These are phyloP conservation scores for Ifrita kowaldi DNA, from an alignment of 2,113 vertebrate genomes.

Conservation along the genomic window DNA sequence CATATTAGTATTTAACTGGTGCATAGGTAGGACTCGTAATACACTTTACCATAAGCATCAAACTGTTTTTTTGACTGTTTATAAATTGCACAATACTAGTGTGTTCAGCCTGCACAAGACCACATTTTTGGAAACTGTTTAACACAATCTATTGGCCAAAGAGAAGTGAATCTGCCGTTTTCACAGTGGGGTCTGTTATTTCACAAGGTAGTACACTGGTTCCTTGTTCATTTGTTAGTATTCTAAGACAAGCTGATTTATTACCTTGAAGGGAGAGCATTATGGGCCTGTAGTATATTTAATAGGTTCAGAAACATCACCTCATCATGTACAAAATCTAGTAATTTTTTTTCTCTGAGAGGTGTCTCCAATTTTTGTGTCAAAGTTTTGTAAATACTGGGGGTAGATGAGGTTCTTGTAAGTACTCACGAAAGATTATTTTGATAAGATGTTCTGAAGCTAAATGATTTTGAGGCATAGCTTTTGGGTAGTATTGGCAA, in stretches of 20 bases:
- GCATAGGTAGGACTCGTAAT: background rate
- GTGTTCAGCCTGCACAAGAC: background rate
- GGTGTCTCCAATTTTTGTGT: background rate
- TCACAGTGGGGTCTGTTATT: background rate
- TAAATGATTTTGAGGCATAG: background rate
- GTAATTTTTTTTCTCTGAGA: background rate
- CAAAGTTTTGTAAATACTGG: background rate
- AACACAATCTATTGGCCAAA: background rate
- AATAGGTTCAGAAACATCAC: background rate
- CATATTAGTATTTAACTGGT: background rate
- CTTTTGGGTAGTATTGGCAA: background rate
- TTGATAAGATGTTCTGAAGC: background rate
- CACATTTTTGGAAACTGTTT: background rate
- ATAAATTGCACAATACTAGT: background rate
- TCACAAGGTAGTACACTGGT: background rate
- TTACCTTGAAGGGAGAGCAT: background rate
- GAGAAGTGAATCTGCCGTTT: background rate
- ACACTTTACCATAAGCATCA: background rate
- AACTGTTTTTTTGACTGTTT: background rate
- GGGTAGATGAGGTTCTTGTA: background rate
- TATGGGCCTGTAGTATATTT: background rate
- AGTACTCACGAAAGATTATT: background rate
- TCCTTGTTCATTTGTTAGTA: background rate
- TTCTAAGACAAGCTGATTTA: background rate
- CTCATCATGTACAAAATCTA: background rate